A percentile compares a stretch with the other conserved stretches of the same genome.
Conservation (phyloP, 2,797 vertebrate genomes). For the Phyllotis vaccarum region DNA sequence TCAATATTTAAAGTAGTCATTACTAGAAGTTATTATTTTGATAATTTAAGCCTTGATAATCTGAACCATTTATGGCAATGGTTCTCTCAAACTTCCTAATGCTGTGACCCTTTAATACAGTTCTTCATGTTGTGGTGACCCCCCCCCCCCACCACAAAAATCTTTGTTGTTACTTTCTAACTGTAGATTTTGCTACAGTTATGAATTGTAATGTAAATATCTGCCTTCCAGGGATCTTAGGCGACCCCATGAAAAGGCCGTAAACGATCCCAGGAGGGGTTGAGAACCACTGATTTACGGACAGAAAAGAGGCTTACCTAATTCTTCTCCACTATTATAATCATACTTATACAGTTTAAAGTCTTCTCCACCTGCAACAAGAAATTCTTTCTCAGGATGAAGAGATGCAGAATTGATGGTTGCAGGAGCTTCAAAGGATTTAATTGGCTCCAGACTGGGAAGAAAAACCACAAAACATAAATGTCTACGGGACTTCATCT, state of each 20-base stretch:
- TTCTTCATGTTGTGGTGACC: background rate
- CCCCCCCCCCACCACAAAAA: background rate
- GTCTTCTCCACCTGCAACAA: conserved; percentile 98
- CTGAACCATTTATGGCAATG: background rate
- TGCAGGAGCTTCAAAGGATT: conserved; percentile 96
- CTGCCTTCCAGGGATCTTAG: background rate
- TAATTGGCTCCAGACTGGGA: conserved; percentile 95
- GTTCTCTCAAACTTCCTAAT: background rate
- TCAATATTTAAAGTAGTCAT: background rate
- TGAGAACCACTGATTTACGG: background rate
- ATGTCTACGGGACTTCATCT: conserved; percentile 1
- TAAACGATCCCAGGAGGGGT: background rate
- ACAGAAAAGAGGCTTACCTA: conserved; percentile 89
- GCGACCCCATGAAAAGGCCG: background rate
- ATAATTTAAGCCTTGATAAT: too few species aligned
- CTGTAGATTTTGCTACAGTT: too few species aligned
- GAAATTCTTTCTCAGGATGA: conserved; percentile 97
- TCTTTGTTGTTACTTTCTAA: background rate
- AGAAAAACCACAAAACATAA: background rate
- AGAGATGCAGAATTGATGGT: conserved; percentile 98
- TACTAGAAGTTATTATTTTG: background rate
- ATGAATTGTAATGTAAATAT: background rate
- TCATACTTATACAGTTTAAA: conserved; percentile 99
- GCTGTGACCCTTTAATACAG: too few species aligned
- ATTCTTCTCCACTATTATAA: conserved; percentile 96